Conservation (phyloP, 2,113 vertebrate species). For the Poeciliopsis prolifica region DNA sequence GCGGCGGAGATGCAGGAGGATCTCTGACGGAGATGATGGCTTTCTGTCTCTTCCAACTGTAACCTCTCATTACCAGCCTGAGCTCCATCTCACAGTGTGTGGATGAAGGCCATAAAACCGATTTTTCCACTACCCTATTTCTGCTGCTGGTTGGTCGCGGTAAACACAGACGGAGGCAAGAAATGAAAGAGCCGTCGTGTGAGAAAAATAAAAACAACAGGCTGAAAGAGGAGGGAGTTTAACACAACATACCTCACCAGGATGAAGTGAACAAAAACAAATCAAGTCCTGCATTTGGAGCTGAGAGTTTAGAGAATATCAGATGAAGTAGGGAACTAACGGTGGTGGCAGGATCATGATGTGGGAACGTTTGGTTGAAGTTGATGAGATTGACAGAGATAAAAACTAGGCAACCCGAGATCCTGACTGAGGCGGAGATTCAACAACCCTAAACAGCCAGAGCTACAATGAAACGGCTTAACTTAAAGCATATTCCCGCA, state of each 20-base stretch:
- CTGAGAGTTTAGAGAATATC: too few relatives aligned
- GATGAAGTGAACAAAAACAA: not conserved
- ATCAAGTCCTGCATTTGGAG: too few relatives aligned
- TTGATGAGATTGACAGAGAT: too few relatives aligned
- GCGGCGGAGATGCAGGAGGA: constrained; percentile 6
- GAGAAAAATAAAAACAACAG: constrained; percentile 36
- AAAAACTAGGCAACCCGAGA: too few relatives aligned
- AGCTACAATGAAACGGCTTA: not conserved
- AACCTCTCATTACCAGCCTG: constrained; percentile 71
- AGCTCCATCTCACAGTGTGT: constrained; percentile 65
- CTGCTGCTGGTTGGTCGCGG: constrained; percentile 58
- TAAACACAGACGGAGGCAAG: constrained; percentile 57
- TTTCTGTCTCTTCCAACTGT: constrained; percentile 50
- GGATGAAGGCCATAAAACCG: constrained; percentile 52
- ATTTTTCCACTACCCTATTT: constrained; percentile 58
- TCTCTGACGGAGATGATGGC: constrained; percentile 21
- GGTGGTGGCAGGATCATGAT: not conserved
- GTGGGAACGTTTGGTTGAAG: not conserved
- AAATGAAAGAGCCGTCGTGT: constrained; percentile 19
- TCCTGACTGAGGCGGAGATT: too few relatives aligned
- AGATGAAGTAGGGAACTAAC: too few relatives aligned
- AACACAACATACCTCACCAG: not conserved
- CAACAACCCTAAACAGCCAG: too few relatives aligned
- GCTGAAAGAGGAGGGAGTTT: too few relatives aligned
- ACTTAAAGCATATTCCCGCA: not conserved